phyloP scores from a whole-genome alignment of 2,888 invertebrate species.

The Schrankia costaestrigalis region DNA sequence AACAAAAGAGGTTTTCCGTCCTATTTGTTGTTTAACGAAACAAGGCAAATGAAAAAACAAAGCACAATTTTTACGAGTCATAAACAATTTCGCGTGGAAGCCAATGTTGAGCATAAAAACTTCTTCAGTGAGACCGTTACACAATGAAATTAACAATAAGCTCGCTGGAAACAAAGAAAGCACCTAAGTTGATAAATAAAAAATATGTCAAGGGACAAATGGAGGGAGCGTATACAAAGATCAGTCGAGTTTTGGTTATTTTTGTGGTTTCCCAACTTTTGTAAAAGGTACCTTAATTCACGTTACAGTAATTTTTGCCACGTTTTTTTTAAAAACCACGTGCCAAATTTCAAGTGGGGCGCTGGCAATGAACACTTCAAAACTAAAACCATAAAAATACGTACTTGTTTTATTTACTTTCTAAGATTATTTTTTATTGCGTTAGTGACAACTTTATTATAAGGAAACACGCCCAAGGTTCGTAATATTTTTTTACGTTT shows the following conservation, averaged over 20 bases:
- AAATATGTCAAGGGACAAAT: constrained; percentile 56
- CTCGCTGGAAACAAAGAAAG: constrained; percentile 49
- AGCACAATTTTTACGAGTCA: constrained; percentile 41
- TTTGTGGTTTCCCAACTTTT: constrained; percentile 34
- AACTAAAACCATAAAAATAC: too few relatives aligned
- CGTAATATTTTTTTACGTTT: too few relatives aligned
- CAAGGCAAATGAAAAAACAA: constrained; percentile 32
- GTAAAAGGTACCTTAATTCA: too few relatives aligned
- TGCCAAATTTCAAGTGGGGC: constrained; percentile 2
- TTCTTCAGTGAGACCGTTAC: constrained; percentile 43
- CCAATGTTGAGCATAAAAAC: constrained; percentile 43
- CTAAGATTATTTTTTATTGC: too few relatives aligned
- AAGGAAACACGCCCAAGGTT: too few relatives aligned
- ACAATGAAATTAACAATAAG: constrained; percentile 58
- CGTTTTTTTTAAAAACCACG: constrained; percentile 8
- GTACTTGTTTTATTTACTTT: too few relatives aligned
- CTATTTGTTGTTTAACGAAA: constrained; percentile 20
- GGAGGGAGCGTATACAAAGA: constrained; percentile 36
- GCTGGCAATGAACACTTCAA: too few relatives aligned
- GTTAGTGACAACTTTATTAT: too few relatives aligned
- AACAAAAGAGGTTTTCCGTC: constrained; percentile 14
- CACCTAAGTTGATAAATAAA: constrained; percentile 55
- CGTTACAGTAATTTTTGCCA: too few relatives aligned
- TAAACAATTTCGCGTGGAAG: constrained; percentile 47
- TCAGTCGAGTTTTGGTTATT: constrained; percentile 39